Evolutionary conservation across 2,113 vertebrate genomes (phyloP), one percentile per base, ranked within the genome.

Genomic region (Salvelinus namaycush): DNA sequence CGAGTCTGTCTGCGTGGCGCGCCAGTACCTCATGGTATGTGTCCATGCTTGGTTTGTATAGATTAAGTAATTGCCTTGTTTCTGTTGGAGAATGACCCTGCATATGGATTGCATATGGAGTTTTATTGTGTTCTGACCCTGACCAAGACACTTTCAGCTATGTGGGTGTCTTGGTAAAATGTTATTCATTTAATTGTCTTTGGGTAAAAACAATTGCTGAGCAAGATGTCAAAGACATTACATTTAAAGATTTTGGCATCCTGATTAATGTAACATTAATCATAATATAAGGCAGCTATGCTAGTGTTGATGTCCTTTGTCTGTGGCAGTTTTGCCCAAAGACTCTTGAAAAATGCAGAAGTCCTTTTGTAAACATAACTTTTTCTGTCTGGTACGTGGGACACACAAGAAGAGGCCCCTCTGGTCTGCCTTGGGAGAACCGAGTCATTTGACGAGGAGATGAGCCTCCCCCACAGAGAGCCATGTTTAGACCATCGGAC

Each of bases 11-110:
- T 99, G 97, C 90, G 93, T 98, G 75, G 97, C 98, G 78, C 95
- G 98, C 77, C 97, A 99, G 79, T 99, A 97, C 92, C 96, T 99
- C 92, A 99, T 99, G 97, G 98, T 99, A 93, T 84, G 88, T 80
- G 7, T n/a, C 4, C 12, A 54, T 16, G 26, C 34, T 76, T 76
- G 80, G 73, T 68, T 78, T 79, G 81, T 80, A 39, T 31, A 9
- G 65, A 62, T 62, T 22, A 62, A 11, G n/a, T 62, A 8, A 22
- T 62, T 22, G 59, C 18, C 3, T 8, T 62, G 18, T 62, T 62
- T n/a, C 20, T n/a, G n/a, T 62, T 22, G 7, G 0, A 11, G 59
- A 24, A 22, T 22, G 7, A 22, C n/a, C 18, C n/a, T 7, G 18
- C n/a, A 5, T 62, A 24, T 62, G n/a, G 18, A 11, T 62, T 8